Base-by-base conservation (phyloP, 2,113 vertebrate genomes). In the Oceanodroma tethys region DNA sequence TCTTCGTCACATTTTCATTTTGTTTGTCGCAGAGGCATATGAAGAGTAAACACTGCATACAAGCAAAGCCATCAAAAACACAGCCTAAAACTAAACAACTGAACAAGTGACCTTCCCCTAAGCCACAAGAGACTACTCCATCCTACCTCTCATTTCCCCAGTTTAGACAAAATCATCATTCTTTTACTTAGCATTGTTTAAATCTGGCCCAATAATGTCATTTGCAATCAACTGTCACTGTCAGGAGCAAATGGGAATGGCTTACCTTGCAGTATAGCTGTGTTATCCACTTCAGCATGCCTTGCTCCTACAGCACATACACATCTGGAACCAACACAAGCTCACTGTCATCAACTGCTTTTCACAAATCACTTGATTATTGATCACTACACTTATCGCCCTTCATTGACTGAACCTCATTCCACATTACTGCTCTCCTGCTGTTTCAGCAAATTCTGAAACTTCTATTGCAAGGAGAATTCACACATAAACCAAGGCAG, bases 381-480 rank as follows among this genome's bases (percentile, higher is more conserved):
- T 86, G 97, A 96, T 92, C 74, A 55, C 76, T 68, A 60, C 29
- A 34, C 16, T 47, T 91, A 82, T 11, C 3, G 6, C 36, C 86
- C 71, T 29, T 91, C 73, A 92, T n/a, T 95, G 83, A 90, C 62
- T 56, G 45, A 74, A 55, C 73, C n/a, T 91, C 74, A 83, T 79
- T 68, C 91, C 67, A 70, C 50, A 70, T 87, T 63, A 76, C 59
- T 12, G 27, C 56, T 90, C 36, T 85, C 52, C 66, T 72, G n/a
- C 85, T 93, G 76, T 80, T 91, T 95, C 92, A 91, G 70, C 70
- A 96, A 90, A 75, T 68, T 70, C 29, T 90, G 36, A 90, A 86
- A 86, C 40, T 94, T 87, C 47, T 38, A 25, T 36, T 20, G 14
- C n/a, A 50, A 38, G 75, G 27, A 79, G 27, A 91, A 82, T 83